Conservation (phyloP, 1,140 invertebrate species). For the Copidosoma floridanum region DNA sequence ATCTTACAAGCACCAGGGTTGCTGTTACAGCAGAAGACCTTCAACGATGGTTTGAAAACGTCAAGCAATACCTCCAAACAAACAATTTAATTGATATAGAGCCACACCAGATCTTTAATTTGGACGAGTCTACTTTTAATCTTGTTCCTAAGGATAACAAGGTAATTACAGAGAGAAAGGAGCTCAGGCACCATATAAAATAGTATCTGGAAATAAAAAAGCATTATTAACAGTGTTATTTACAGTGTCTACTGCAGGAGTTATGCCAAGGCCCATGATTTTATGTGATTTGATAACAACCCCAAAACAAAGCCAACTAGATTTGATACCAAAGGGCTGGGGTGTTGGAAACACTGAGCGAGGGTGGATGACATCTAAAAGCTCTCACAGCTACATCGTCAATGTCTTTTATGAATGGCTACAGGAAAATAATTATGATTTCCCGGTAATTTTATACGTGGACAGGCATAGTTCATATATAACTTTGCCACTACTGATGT, state of each 20-base stretch:
- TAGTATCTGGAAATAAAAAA: slow-evolving; percentile 34
- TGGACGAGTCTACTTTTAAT: slow-evolving; percentile 19
- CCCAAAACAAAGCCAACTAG: slow-evolving; percentile 22
- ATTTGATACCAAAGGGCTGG: slow-evolving; percentile 33
- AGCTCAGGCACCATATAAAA: slow-evolving; percentile 17
- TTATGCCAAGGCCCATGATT: slow-evolving; percentile 32
- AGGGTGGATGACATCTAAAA: slow-evolving; percentile 50
- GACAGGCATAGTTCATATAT: slow-evolving; percentile 46
- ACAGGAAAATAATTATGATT: slow-evolving; percentile 31
- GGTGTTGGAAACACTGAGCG: slow-evolving; percentile 40
- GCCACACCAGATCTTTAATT: slow-evolving; percentile 12
- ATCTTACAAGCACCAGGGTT: slow-evolving; percentile 30
- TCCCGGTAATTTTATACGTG: slow-evolving; percentile 42
- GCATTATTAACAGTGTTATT: slow-evolving; percentile 40
- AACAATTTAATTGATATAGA: slow-evolving; percentile 12
- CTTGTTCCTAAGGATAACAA: slow-evolving; percentile 19
- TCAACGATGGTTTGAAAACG: slow-evolving; percentile 29
- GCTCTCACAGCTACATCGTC: slow-evolving; percentile 47
- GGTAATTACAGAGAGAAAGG: slow-evolving; percentile 19
- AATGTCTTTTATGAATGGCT: slow-evolving; percentile 38
- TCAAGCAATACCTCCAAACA: slow-evolving; percentile 23
- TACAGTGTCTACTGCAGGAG: slow-evolving; percentile 30
- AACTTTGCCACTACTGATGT: slow-evolving; percentile 24
- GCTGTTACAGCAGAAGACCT: slow-evolving; percentile 26
- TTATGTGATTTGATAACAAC: slow-evolving; percentile 33